These are phyloP conservation scores for Archips crataeganus DNA, from an alignment of 2,888 invertebrate genomes.

Conservation along the genomic window DNA sequence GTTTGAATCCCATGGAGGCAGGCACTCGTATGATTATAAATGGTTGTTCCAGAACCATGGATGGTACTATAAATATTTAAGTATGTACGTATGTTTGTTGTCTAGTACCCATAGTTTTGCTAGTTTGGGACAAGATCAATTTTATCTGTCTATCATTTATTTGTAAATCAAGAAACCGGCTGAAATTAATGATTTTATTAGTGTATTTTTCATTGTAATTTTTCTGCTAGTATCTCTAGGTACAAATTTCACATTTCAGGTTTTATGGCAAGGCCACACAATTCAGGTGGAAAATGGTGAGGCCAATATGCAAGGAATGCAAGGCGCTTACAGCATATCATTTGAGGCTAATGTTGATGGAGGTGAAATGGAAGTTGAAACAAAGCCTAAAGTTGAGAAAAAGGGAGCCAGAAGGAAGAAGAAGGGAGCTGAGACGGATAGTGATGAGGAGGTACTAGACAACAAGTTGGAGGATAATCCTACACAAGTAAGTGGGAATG, in stretches of 20 bases:
- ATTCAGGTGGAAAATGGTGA: conserved; percentile 86
- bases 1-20: too few relatives aligned
- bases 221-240: background rate
- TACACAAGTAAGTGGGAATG: conserved; percentile 67
- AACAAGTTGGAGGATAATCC: conserved; percentile 90
- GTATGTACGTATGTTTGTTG: too few relatives aligned
- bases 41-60: too few relatives aligned
- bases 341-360: conserved; percentile 73
- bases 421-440: conserved; percentile 77
- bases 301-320: conserved; percentile 69
- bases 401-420: conserved; percentile 80
- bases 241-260: conserved; percentile 69
- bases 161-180: background rate
- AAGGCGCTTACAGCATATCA: conserved; percentile 71
- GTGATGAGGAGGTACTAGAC: conserved; percentile 85
- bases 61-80: too few relatives aligned
- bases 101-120: too few relatives aligned
- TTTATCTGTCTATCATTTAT: background rate
- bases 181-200: background rate
- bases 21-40: too few relatives aligned
- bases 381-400: conserved; percentile 80
- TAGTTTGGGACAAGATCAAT: too few relatives aligned
- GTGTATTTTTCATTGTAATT: background rate
- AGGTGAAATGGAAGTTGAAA: conserved; percentile 77
- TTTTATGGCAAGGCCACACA: conserved; percentile 89